Base-by-base conservation (phyloP, 2,797 vertebrate genomes). In the Sebastiscus tertius region DNA sequence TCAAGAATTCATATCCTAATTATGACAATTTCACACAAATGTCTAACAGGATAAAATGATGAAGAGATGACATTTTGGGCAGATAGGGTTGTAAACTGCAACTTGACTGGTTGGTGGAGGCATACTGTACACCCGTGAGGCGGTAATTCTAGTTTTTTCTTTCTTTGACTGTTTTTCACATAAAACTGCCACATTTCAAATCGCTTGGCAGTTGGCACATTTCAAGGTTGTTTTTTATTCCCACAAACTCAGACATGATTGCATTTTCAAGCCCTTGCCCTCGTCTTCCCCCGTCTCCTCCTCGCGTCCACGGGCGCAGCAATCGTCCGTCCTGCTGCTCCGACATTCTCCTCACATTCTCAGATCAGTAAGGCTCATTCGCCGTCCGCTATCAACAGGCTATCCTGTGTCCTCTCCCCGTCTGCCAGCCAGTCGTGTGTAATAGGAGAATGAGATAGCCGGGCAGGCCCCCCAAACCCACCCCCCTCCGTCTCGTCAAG, bases 401-500 rank as follows among this genome's bases (percentile, higher is more conserved):
- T 90, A 90, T 91, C 87, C 90, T 80, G 86, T 90, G 89, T 91
- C 91, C 84, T 79, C 72, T 77, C 83, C 66, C 86, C 62, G 84
- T 89, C 93, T 93, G 91, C 84, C 86, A 85, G 89, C 79, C 87
- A 84, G 87, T 87, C 81, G 11, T 68, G 83, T 92, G 93, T 93
- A 94, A 95, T 77, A 80, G 85, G 93, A 93, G 92, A 90, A 72
- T 64, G 76, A 89, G 86, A 84, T 61, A 75, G 88, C 85, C 49
- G 74, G 80, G 27, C 72, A 11, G 27, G 29, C 52, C 34, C 33
- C 61, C 31, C 12, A 24, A 24, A 42, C 63, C 29, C 11, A 33
- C 4, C 29, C 27, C 3, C 11, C n/a, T 8, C 26, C 55, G n/a
- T 86, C 83, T 87, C 31, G 81, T 85, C 90, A 86, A 63, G 87